phyloP scores from a whole-genome alignment of 2,888 invertebrate species.

The Apamea epomidion region DNA sequence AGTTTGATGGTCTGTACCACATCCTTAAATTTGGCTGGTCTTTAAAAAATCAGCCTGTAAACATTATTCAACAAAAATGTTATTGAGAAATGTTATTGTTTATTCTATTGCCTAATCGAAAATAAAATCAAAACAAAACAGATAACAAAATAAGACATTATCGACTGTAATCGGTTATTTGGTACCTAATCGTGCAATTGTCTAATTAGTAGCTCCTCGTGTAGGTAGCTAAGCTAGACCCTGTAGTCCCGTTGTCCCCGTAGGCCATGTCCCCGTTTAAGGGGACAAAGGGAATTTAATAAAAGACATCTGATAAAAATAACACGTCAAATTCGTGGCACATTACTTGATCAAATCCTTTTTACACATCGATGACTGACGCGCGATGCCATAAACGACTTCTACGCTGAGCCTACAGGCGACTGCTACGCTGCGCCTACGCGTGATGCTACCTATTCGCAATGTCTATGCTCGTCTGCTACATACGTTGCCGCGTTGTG shows the following conservation, averaged over 20 bases:
- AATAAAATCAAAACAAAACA: not conserved
- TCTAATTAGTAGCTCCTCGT: slow-evolving; percentile 6
- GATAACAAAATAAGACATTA: not conserved
- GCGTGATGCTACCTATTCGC: not conserved
- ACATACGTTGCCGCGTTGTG: not conserved
- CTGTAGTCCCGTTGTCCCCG: no score
- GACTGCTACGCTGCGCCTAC: not conserved
- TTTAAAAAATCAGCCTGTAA: no score
- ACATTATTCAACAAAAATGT: no score
- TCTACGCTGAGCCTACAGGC: no score
- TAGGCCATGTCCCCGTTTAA: no score
- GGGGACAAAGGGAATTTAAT: no score
- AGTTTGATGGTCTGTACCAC: no score
- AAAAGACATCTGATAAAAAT: slow-evolving; percentile 14
- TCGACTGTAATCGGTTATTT: slow-evolving; percentile 36
- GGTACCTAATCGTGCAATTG: slow-evolving; percentile 5
- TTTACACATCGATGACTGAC: not conserved
- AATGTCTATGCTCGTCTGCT: not conserved
- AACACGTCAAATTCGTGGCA: not conserved
- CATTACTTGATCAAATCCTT: not conserved
- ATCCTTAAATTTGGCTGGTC: no score
- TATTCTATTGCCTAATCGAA: not conserved
- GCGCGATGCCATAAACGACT: not conserved
- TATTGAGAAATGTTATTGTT: not conserved
- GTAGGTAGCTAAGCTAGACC: not conserved